Base-by-base conservation (phyloP, 92 coral and sea anemone species). In the Umimayanthus kanabou region DNA sequence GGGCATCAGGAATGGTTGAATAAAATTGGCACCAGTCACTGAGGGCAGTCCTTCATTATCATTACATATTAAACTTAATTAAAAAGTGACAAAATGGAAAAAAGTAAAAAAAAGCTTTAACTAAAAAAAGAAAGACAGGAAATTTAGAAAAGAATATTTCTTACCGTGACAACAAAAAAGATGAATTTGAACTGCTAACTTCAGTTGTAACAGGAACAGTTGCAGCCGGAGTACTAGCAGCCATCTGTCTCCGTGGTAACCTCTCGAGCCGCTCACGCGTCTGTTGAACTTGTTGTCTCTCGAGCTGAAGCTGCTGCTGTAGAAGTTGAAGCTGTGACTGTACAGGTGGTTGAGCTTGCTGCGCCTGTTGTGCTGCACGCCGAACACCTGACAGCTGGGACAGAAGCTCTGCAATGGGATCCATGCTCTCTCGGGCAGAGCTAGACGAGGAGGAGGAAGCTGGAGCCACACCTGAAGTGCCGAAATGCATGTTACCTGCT, bases 341-440 rank as follows among this genome's bases (percentile, higher is more conserved):
- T 88, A 96, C 98, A 50, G 98, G 98, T 14, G 95, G 96, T 79
- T 95, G 98, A 39, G 99, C 94, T 81, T 96, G 99, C 88, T 96
- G 98, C 49, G 91, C 86, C 65, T 89, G 91, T 29, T 90, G 92
- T 5, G 99, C 99, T 25, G 95, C 96, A 33, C 99, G 93, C 15
- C 99, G 98, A 5, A 96, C 99, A 30, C 99, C 99, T 69, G 99
- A 96, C 45, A 96, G 88, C 90, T 96, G 99, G 74, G 99, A 96
- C 64, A 96, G 69, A 30, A 96, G 94, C 88, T 96, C 99, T 3
- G 99, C 99, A 86, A 96, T 95, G 37, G 99, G 99, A 76, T 96
- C 99, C 98, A 96, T 96, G 85, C 97, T 96, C 88, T 96, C 99
- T 47, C 98, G 90, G 85, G 87, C 92, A 61, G 94, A 91, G 53